These are phyloP conservation scores for Leptoclinus maculatus DNA, from an alignment of 2,797 vertebrate species.

Conservation along the genomic window DNA sequence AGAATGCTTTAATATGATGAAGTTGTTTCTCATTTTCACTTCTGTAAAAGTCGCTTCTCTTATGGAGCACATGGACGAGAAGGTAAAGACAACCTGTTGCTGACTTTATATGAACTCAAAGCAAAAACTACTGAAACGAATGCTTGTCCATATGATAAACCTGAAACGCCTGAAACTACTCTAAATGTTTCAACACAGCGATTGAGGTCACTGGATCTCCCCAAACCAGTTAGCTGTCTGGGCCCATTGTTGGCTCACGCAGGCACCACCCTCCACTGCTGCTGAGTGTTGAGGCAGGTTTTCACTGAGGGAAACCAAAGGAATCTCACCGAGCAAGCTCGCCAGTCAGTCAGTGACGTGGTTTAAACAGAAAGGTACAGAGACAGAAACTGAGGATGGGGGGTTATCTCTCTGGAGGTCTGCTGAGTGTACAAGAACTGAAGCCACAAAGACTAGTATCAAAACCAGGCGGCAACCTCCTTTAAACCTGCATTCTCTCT, in stretches of 20 bases:
- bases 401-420: background rate
- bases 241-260: constrained; percentile 46
- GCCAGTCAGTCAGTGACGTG: constrained; percentile 31
- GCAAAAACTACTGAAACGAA: background rate
- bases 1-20: background rate
- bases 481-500: background rate
- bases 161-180: constrained; percentile 25
- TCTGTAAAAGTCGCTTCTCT: background rate
- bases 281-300: constrained; percentile 49
- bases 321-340: constrained; percentile 83
- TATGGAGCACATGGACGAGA: too few species aligned
- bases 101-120: background rate
- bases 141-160: too few species aligned
- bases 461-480: background rate
- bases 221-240: constrained; percentile 73
- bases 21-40: background rate
- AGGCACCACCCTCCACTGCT: constrained; percentile 37
- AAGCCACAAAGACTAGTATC: background rate
- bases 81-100: background rate
- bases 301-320: constrained; percentile 51
- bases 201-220: constrained; percentile 62
- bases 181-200: constrained; percentile 32
- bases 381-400: constrained; percentile 13
- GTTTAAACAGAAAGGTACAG: constrained; percentile 36
- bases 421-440: background rate